These are phyloP conservation scores for Anguilla anguilla DNA, from an alignment of 2,797 vertebrate genomes.

Conservation along the genomic window DNA sequence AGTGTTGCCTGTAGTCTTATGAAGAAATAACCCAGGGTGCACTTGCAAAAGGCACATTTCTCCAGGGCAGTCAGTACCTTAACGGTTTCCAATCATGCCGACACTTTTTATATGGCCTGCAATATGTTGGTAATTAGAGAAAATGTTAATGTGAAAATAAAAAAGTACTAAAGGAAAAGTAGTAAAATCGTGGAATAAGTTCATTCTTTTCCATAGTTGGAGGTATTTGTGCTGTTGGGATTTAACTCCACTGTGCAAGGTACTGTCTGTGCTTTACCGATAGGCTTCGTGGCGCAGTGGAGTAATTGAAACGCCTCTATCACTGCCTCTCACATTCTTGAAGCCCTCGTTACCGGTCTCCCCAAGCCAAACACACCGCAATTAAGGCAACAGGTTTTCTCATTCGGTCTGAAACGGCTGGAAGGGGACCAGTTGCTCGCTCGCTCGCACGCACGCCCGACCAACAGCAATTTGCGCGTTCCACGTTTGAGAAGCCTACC, in stretches of 20 bases:
- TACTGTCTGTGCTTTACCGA: not conserved
- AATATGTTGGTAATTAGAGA: not conserved
- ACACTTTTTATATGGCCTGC: not conserved
- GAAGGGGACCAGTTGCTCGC: conserved; percentile 44
- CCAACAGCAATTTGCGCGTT: conserved; percentile 36
- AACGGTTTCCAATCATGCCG: not conserved
- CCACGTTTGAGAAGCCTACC: conserved; percentile 40
- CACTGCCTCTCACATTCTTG: conserved; percentile 22
- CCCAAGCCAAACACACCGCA: no score
- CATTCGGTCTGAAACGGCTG: conserved; percentile 47
- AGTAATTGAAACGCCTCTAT: conserved; percentile 47
- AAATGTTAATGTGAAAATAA: not conserved
- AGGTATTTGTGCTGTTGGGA: not conserved
- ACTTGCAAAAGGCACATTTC: not conserved
- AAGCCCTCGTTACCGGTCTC: conserved; percentile 11
- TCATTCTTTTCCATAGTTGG: not conserved
- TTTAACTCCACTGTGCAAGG: not conserved
- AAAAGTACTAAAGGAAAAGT: not conserved
- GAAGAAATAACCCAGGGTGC: not conserved
- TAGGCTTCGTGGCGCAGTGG: not conserved
- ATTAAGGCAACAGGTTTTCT: conserved; percentile 36
- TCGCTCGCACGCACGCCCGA: conserved; percentile 35
- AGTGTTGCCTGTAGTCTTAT: not conserved
- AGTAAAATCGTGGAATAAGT: not conserved
- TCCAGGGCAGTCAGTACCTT: not conserved